These are phyloP conservation scores for Oophaga pumilio DNA, from an alignment of 2,113 vertebrate species.

Conservation along the genomic window DNA sequence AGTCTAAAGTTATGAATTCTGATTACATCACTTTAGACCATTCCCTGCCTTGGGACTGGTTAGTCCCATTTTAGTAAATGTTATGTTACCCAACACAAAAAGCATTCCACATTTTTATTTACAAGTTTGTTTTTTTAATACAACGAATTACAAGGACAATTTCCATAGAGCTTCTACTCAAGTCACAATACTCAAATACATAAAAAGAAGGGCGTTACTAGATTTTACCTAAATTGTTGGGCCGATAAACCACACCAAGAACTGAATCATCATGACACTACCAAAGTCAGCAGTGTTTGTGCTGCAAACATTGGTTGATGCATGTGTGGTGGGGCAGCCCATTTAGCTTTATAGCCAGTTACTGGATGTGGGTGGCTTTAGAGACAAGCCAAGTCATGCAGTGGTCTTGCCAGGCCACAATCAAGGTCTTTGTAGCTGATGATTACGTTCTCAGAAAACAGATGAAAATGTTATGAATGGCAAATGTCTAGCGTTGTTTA, in stretches of 20 bases:
- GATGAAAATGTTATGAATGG: slow-evolving; percentile 56
- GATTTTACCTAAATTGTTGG: background rate
- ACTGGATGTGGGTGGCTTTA: background rate
- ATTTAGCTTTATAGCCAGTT: background rate
- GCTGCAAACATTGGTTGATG: slow-evolving; percentile 6
- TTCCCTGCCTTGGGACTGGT: too few relatives aligned
- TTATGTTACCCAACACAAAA: slow-evolving; percentile 54
- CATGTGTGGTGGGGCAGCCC: background rate
- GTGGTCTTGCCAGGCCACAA: background rate
- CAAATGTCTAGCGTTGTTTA: slow-evolving; percentile 69
- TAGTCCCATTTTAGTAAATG: background rate
- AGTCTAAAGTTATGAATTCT: too few relatives aligned
- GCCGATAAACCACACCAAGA: background rate
- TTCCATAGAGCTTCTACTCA: slow-evolving; percentile 37
- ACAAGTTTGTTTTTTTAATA: slow-evolving; percentile 69
- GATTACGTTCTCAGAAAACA: background rate
- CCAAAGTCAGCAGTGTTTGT: background rate
- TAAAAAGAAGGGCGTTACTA: background rate
- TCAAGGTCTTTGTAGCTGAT: background rate
- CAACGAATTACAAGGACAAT: slow-evolving; percentile 67
- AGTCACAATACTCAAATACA: slow-evolving; percentile 47
- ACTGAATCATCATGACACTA: background rate
- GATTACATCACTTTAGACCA: too few relatives aligned
- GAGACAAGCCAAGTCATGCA: slow-evolving; percentile 15
- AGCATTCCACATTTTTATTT: slow-evolving; percentile 72